phyloP scores from a whole-genome alignment of 2,113 vertebrate species.

The Martes martes region DNA sequence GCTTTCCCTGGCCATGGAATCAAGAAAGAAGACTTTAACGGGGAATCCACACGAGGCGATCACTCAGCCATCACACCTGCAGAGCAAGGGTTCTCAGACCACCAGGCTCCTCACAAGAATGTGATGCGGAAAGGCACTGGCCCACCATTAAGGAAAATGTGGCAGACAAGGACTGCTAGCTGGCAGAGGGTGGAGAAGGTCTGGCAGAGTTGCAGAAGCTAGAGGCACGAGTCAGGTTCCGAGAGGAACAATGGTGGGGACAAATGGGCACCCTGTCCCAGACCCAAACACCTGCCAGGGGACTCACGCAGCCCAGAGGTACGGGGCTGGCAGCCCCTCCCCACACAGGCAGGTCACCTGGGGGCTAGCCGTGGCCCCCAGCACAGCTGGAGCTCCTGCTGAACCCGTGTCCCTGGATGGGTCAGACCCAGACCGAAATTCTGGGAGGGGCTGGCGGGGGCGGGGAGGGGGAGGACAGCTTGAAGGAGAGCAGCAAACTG shows the following conservation, averaged over 20 bases:
- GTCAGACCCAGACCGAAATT: background rate
- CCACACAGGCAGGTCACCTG: background rate
- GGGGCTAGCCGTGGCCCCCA: background rate
- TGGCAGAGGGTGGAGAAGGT: background rate
- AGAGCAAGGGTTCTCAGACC: background rate
- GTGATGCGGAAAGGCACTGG: background rate
- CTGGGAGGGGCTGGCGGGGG: accelerated
- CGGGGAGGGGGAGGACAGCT: background rate
- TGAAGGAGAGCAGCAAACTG: background rate
- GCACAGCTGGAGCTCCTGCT: background rate
- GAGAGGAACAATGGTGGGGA: accelerated
- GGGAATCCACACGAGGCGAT: background rate
- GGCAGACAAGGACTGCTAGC: background rate
- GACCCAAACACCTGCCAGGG: background rate
- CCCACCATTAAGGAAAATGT: background rate
- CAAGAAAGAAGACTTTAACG: background rate
- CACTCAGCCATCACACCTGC: background rate
- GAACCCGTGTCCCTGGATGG: too few relatives aligned
- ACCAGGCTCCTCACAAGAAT: background rate
- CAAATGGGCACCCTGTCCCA: accelerated
- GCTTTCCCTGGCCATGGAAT: background rate
- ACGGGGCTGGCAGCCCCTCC: background rate
- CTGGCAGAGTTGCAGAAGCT: background rate
- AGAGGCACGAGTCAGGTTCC: background rate
- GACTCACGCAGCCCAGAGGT: background rate